Base-by-base conservation (phyloP, 2,888 invertebrate species). In the Lymantria monacha region DNA sequence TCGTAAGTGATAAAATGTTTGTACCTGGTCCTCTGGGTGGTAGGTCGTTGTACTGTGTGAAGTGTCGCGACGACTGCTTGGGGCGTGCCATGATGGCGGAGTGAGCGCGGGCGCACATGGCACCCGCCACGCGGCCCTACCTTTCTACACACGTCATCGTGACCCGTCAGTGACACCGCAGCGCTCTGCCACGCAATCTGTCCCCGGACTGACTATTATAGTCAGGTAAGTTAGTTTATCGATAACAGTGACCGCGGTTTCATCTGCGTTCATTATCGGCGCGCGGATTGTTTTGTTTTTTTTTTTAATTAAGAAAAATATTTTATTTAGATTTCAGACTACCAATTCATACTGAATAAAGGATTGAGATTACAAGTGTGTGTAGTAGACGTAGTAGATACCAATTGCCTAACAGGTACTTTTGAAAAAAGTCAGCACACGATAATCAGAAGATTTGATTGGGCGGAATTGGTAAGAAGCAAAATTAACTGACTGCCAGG, bases 21-120 rank as follows among this genome's bases (percentile, higher is more conserved):
- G 30, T 87, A 91, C 91, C 91, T 91, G 91, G 91, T 70, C 91
- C 89, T 72, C 89, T 85, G 67, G 89, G 90, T 63, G 92, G 90
- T 61, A 91, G 85, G 64, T 82, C 76, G 59, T 81, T 81, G 82
- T 75, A 68, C 70, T 90, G 88, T 60, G 81, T 81, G 72, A 79
- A 77, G 85, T 87, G 87, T 59, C 92, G 88, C 67, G 88, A 76
- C 86, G 90, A 86, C 87, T 87, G 91, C 80, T 81, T 88, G 69
- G 90, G 85, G 63, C 90, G 90, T 78, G 87, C 88, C 91, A 91
- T 91, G 79, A 74, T 78, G 76, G 73, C 81, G 77, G 85, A 89
- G 87, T 91, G 91, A 80, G 74, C 72, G 83, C 72, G 76, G 47
- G 61, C 66, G 70, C 64, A 69, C 79, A 77, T 76, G 75, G 74